Percentiles rank a stretch among this genome's conserved stretches.
Conservation (phyloP, 2,888 invertebrate species). For the Gymnosoma rotundatum region DNA sequence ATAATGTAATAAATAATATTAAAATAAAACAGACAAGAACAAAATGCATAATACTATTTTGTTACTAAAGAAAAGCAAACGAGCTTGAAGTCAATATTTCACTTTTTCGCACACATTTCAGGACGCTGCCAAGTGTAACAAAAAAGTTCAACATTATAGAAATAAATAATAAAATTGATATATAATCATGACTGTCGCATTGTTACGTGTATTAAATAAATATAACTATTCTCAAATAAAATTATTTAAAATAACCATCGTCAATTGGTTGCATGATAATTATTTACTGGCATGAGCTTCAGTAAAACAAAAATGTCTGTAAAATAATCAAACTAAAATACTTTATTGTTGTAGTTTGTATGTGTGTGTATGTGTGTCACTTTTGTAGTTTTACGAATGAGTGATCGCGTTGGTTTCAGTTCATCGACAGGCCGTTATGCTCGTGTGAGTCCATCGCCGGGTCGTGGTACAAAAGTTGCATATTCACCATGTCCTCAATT, state of each 20-base stretch:
- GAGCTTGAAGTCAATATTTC: slow-evolving; percentile 15
- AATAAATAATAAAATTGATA: slow-evolving; percentile 7
- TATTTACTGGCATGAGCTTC: neutral
- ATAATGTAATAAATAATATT: slow-evolving; percentile 46
- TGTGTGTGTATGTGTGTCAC: neutral
- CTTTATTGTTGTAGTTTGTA: neutral
- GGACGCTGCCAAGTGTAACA: slow-evolving; percentile 49
- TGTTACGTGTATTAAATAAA: slow-evolving; percentile 27
- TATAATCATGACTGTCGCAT: slow-evolving; percentile 46
- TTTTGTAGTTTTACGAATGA: slow-evolving; percentile 73
- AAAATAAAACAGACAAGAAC: slow-evolving; percentile 1
- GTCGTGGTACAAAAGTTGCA: slow-evolving; percentile 81
- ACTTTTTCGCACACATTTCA: slow-evolving; percentile 7
- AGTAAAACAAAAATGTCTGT: slow-evolving; percentile 1
- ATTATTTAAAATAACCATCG: slow-evolving; percentile 34
- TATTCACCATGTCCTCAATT: slow-evolving; percentile 82
- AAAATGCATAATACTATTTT: neutral
- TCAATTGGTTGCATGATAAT: neutral
- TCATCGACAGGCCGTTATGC: slow-evolving; percentile 78
- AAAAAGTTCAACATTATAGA: slow-evolving; percentile 20
- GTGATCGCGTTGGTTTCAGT: slow-evolving; percentile 74
- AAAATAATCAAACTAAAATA: slow-evolving; percentile 10
- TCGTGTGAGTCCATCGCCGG: slow-evolving; percentile 82
- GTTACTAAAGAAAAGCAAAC: slow-evolving; percentile 6
- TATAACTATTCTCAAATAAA: neutral